phyloP scores from a whole-genome alignment of 2,797 vertebrate genomes.

The Pygocentrus nattereri region DNA sequence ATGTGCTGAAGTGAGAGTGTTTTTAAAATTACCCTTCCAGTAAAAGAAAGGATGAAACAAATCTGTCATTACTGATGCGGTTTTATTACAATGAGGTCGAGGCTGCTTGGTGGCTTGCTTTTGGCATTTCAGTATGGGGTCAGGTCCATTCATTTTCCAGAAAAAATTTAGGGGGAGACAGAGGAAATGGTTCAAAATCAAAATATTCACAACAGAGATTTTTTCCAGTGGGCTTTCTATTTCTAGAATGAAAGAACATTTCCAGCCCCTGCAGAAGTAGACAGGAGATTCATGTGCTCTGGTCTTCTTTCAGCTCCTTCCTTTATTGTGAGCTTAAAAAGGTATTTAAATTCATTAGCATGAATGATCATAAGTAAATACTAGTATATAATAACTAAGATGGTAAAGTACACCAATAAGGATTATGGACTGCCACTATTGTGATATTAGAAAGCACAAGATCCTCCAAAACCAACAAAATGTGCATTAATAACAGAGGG shows the following conservation, averaged over 20 bases:
- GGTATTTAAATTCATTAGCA: not conserved
- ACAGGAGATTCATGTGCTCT: not conserved
- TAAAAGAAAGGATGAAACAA: conserved; percentile 7
- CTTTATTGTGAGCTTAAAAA: conserved; percentile 24
- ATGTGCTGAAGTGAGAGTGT: not conserved
- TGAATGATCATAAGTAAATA: conserved; percentile 18
- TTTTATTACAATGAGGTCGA: conserved; percentile 7
- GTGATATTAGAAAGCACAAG: not conserved
- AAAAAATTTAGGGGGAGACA: not conserved
- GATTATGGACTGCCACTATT: not conserved
- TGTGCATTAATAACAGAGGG: not conserved
- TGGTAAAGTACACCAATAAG: conserved; percentile 12
- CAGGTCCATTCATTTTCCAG: conserved; percentile 5
- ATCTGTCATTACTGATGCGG: not conserved
- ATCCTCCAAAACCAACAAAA: not conserved
- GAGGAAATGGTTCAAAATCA: conserved; percentile 18
- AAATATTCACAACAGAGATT: conserved; percentile 29
- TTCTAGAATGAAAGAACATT: conserved; percentile 30
- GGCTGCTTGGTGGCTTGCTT: not conserved
- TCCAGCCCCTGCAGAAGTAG: conserved; percentile 21
- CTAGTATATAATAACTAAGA: not conserved
- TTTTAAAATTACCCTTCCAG: not conserved
- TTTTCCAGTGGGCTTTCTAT: conserved; percentile 32
- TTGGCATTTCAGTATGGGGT: not conserved
- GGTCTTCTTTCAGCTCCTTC: not conserved